Conservation (phyloP, 2,113 vertebrate species). For the Chloebia gouldiae region DNA sequence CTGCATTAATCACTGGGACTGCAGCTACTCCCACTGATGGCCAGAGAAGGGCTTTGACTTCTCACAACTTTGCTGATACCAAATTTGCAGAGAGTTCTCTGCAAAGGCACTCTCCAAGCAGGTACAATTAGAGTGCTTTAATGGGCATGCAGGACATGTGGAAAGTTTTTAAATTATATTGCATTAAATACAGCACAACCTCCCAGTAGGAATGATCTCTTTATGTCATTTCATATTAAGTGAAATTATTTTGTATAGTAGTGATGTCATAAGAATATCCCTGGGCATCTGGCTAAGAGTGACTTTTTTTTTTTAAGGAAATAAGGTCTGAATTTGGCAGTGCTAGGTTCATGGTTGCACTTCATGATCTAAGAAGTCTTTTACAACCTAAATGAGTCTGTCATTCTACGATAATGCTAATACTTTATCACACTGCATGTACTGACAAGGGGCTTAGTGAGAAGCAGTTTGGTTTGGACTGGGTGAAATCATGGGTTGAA, state of each 20-base stretch:
- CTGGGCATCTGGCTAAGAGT: neutral
- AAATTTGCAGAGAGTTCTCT: neutral
- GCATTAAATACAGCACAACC: neutral
- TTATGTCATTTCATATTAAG: neutral
- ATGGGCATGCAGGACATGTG: neutral
- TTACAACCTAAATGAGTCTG: neutral
- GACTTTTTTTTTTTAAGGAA: neutral
- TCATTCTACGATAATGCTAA: neutral
- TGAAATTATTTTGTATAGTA: neutral
- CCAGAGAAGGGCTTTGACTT: neutral
- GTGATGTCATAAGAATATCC: neutral
- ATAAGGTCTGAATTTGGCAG: neutral
- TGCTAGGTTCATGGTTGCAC: neutral
- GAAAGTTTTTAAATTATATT: neutral
- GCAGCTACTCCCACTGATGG: neutral
- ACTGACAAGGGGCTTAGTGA: neutral
- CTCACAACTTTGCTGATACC: neutral
- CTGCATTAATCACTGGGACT: slow-evolving; percentile 11
- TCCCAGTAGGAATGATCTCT: neutral
- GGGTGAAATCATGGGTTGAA: neutral
- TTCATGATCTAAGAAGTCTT: neutral
- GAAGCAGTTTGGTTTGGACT: neutral
- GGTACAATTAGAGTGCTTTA: neutral
- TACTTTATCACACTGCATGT: neutral
- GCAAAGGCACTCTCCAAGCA: neutral